Percentiles rank a stretch among this genome's conserved stretches.
phyloP scores from a whole-genome alignment of 92 coral and sea anemone genomes.

The Muricea muricata region DNA sequence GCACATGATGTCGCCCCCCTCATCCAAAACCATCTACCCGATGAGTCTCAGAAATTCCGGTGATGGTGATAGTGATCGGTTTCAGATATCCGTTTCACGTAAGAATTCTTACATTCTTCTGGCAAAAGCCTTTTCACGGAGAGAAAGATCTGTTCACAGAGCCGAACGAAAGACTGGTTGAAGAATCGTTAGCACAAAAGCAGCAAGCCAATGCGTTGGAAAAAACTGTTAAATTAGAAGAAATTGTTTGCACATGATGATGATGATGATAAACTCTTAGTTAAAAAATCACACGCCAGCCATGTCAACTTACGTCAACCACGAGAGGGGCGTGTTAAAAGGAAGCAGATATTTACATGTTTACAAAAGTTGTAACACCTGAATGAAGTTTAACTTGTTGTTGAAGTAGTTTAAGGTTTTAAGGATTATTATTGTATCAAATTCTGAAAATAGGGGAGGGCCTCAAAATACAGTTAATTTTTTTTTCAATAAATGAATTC shows the following conservation, averaged over 20 bases:
- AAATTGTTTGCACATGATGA: not conserved
- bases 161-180: not conserved
- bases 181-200: not conserved
- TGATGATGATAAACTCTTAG: too few relatives aligned
- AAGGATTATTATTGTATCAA: too few relatives aligned
- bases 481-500: too few relatives aligned
- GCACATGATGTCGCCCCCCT: not conserved
- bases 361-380: too few relatives aligned
- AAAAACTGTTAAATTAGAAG: not conserved
- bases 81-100: not conserved
- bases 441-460: too few relatives aligned
- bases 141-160: not conserved
- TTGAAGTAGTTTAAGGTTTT: too few relatives aligned
- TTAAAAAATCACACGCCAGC: too few relatives aligned
- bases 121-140: not conserved
- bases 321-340: too few relatives aligned
- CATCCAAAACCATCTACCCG: not conserved
- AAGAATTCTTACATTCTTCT: not conserved
- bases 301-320: too few relatives aligned
- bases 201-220: not conserved
- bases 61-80: constrained; percentile 1
- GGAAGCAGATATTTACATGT: too few relatives aligned
- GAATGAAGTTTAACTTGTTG: too few relatives aligned
- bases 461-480: too few relatives aligned
- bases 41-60: not conserved